A percentile compares a stretch with the other conserved stretches of the same genome.
Conservation (phyloP, 1,140 invertebrate genomes). For the Dermatophagoides farinae region DNA sequence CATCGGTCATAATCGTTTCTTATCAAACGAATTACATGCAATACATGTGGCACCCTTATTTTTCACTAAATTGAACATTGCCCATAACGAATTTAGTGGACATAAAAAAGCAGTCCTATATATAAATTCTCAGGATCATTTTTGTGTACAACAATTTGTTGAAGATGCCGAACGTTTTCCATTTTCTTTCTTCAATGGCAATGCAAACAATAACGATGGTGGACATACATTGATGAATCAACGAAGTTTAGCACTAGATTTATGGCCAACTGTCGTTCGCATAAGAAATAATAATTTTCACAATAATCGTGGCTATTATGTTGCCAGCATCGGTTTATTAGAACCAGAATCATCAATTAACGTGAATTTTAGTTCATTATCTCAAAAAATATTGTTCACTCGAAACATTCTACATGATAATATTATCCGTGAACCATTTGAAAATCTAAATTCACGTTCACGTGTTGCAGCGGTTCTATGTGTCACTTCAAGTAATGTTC, state of each 20-base stretch:
- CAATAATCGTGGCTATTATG: slow-evolving; percentile 63
- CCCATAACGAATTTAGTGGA: slow-evolving; percentile 65
- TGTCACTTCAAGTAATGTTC: slow-evolving; percentile 62
- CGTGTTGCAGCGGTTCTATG: slow-evolving; percentile 71
- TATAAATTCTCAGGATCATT: slow-evolving; percentile 54
- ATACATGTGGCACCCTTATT: slow-evolving; percentile 61
- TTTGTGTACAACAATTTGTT: slow-evolving; percentile 23
- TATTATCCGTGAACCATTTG: slow-evolving; percentile 61
- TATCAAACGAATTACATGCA: slow-evolving; percentile 45
- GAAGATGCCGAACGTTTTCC: slow-evolving; percentile 12
- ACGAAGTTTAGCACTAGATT: not conserved
- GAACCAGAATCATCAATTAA: slow-evolving; percentile 27
- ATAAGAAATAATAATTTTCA: slow-evolving; percentile 75
- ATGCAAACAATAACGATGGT: slow-evolving; percentile 25
- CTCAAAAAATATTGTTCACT: slow-evolving; percentile 61
- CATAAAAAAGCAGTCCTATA: slow-evolving; percentile 61
- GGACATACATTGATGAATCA: slow-evolving; percentile 23
- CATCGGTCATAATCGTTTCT: slow-evolving; percentile 58
- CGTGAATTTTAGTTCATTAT: slow-evolving; percentile 31
- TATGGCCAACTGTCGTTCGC: slow-evolving; percentile 40
- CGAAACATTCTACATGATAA: slow-evolving; percentile 73
- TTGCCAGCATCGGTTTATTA: slow-evolving; percentile 62
- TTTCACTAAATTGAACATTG: slow-evolving; percentile 47
- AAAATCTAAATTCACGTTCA: slow-evolving; percentile 56
- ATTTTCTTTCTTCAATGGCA: slow-evolving; percentile 12